Conservation (phyloP, 1,140 invertebrate genomes). For the Drosophila kepulauana region DNA sequence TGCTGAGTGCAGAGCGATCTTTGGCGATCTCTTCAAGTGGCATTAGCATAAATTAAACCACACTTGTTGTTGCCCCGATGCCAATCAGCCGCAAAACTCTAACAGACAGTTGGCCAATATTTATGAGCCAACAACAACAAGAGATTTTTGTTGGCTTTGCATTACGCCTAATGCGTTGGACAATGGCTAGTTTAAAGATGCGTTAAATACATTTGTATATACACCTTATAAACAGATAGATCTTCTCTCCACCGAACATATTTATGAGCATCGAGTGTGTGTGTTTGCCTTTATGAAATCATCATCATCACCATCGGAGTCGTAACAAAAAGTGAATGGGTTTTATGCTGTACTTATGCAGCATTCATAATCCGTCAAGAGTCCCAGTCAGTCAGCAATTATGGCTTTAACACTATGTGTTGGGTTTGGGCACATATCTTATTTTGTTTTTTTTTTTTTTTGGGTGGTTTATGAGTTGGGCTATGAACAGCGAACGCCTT, state of each 20-base stretch:
- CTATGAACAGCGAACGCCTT: background rate
- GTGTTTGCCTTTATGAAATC: constrained; percentile 54
- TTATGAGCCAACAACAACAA: constrained; percentile 42
- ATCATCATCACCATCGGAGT: constrained; percentile 18
- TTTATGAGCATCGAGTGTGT: constrained; percentile 63
- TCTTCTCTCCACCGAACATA: constrained; percentile 37
- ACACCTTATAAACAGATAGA: constrained; percentile 5
- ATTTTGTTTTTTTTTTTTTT: constrained; percentile 24
- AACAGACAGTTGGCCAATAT: constrained; percentile 69
- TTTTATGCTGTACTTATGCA: constrained; percentile 70
- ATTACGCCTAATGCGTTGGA: constrained; percentile 40
- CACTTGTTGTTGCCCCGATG: constrained; percentile 61
- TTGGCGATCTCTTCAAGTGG: constrained; percentile 41
- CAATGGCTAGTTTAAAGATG: constrained; percentile 60
- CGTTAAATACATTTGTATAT: constrained; percentile 71
- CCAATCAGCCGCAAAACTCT: constrained; percentile 70
- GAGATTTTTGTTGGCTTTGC: constrained; percentile 25
- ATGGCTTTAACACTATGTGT: constrained; percentile 59
- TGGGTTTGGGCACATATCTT: constrained; percentile 27
- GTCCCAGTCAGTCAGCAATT: constrained; percentile 49
- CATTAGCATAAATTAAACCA: constrained; percentile 78
- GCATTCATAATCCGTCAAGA: constrained; percentile 51
- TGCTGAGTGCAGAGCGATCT: constrained; percentile 46
- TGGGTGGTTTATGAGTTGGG: constrained; percentile 67
- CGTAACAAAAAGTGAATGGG: constrained; percentile 74